Percentiles rank a stretch among this genome's conserved stretches.
Conservation (phyloP, 2,888 invertebrate genomes). For the Endotricha flammealis region DNA sequence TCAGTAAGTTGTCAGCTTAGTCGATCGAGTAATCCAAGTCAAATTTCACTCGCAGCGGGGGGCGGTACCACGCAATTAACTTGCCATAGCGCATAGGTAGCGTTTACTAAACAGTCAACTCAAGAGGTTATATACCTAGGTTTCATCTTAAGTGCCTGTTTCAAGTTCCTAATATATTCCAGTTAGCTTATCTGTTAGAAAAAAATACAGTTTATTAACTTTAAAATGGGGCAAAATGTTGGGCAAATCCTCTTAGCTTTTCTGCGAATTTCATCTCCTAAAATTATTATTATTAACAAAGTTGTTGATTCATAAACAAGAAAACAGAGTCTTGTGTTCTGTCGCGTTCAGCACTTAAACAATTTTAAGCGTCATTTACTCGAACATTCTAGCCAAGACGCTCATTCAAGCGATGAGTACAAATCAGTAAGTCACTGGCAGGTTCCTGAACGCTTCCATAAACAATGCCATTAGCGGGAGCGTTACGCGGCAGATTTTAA, state of each 20-base stretch:
- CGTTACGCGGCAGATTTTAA: conserved; percentile 77
- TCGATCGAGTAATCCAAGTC: too few species aligned
- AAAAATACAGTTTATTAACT: too few species aligned
- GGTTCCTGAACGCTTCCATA: conserved; percentile 61
- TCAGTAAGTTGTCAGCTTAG: too few species aligned
- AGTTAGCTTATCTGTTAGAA: too few species aligned
- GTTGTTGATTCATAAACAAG: too few species aligned
- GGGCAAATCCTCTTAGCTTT: too few species aligned
- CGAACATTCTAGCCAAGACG: conserved; percentile 35
- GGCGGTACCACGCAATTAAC: conserved; percentile 18
- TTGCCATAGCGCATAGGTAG: conserved; percentile 20
- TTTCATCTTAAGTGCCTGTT: too few species aligned
- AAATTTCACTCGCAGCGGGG: conserved; percentile 31
- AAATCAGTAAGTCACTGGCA: conserved; percentile 66
- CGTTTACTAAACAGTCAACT: conserved; percentile 24
- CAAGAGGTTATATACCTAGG: too few species aligned
- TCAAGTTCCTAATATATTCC: too few species aligned
- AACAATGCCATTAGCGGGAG: conserved; percentile 74
- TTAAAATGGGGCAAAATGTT: too few species aligned
- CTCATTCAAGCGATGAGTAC: conserved; percentile 44
- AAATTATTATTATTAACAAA: too few species aligned
- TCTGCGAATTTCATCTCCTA: too few species aligned
- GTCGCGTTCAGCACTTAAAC: conserved; percentile 34
- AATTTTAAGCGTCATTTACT: conserved; percentile 54
- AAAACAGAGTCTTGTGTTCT: conserved; percentile 2